Base-by-base conservation (phyloP, 2,888 invertebrate genomes). In the Chouioia cunea region DNA sequence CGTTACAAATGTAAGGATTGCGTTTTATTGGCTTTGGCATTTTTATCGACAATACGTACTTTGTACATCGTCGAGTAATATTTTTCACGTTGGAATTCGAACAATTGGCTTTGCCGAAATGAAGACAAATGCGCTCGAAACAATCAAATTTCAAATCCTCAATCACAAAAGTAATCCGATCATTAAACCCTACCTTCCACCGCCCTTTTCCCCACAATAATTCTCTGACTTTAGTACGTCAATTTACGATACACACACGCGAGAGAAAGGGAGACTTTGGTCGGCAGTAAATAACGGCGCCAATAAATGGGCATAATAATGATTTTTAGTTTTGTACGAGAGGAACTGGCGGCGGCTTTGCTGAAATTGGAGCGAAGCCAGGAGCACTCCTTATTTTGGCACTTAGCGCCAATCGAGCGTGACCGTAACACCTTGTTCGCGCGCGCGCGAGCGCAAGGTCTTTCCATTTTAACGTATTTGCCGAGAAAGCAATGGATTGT, bases 351-450 rank as follows among this genome's bases (percentile, higher is more conserved):
- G 77, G 4, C 76, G 77, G 79, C 79, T 79, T 81, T 81, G 81
- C 81, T 80, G 80, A 81, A 81, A 81, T 79, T 82, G 82, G 81
- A 80, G 79, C 78, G 76, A 75, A 75, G 81, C 81, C 81, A 81
- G 78, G 77, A 77, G 62, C 54, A n/a, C 56, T 53, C 48, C 54
- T 68, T 62, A 50, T 56, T 68, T 62, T 44, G 54, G 44, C 69
- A 58, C 53, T 53, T 59, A 43, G 22, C 57, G 69, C 52, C 62
- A 50, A 63, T 62, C 50, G 50, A 50, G 20, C 63, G 23, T 52
- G 27, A 53, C 46, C 58, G 16, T 56, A 63, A 52, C 68, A 50
- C 50, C 56, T 63, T 62, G 44, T 22, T 36, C 60, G 2, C 60
- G 6, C 16, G 15, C 58, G 16, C 23, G 27, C 3, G 27, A 27